Conservation (phyloP, 2,888 invertebrate genomes). For the Hanleya hanleyi region DNA sequence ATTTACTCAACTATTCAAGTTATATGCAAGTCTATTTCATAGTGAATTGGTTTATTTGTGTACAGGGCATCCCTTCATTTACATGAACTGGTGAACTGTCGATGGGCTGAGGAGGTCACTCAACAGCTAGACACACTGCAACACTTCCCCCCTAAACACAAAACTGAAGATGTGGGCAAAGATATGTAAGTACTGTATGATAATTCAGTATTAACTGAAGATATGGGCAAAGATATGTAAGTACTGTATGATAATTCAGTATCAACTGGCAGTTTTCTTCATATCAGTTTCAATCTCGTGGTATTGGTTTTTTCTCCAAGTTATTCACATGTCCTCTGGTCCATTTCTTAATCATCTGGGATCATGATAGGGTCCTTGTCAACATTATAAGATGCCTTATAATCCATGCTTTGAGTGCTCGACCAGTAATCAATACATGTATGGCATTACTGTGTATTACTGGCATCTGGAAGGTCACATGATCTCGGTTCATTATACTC, state of each 20-base stretch:
- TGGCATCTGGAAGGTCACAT: too few relatives aligned
- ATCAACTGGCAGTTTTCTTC: too few relatives aligned
- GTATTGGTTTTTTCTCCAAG: too few relatives aligned
- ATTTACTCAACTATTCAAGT: background rate
- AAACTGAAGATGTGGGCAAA: constrained; percentile 78
- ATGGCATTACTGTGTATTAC: too few relatives aligned
- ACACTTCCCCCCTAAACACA: constrained; percentile 67
- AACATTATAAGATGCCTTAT: too few relatives aligned
- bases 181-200: constrained; percentile 78
- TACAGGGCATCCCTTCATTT: constrained; percentile 84
- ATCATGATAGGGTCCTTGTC: too few relatives aligned
- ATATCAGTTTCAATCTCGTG: too few relatives aligned
- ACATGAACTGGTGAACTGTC: constrained; percentile 93
- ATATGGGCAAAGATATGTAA: constrained; percentile 82
- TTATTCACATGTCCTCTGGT: too few relatives aligned
- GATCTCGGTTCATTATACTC: too few relatives aligned
- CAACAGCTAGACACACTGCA: constrained; percentile 89
- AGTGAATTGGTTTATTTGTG: constrained; percentile 1
- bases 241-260: constrained; percentile 23
- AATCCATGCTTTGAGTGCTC: too few relatives aligned
- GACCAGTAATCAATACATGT: too few relatives aligned
- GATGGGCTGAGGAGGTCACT: constrained; percentile 97
- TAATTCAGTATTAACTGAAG: constrained; percentile 75
- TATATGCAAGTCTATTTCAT: background rate
- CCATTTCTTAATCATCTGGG: too few relatives aligned